Evolutionary conservation across 2,113 vertebrate species (phyloP).

Genomic region (Podarcis raffonei): DNA sequence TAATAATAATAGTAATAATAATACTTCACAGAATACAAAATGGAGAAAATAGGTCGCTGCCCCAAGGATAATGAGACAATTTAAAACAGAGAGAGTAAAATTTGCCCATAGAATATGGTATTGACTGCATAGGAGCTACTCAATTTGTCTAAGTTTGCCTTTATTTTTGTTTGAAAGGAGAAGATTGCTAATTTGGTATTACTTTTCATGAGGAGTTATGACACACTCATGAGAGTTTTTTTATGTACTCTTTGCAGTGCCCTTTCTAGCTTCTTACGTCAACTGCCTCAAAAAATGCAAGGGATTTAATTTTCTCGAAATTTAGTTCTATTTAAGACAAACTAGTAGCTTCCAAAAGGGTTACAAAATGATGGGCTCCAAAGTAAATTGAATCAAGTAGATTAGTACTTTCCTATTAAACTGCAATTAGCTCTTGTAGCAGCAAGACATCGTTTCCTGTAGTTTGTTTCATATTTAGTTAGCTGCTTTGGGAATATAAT

Average conservation of each 20-base stretch:
- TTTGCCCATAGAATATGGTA: background rate
- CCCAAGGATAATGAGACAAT: background rate
- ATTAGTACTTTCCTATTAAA: background rate
- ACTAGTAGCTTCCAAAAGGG: background rate
- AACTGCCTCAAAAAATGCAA: background rate
- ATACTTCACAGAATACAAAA: background rate
- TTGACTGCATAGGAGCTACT: background rate
- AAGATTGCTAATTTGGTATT: background rate
- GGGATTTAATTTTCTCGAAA: background rate
- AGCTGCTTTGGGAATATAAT: background rate
- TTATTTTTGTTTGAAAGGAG: background rate
- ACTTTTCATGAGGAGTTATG: background rate
- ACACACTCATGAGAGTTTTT: background rate
- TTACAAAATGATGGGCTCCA: background rate
- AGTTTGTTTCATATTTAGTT: background rate
- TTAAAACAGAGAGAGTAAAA: background rate
- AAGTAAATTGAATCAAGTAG: background rate
- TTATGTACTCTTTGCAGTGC: background rate
- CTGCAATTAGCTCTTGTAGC: background rate
- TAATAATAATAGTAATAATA: background rate
- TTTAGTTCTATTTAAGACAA: background rate
- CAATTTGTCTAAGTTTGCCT: background rate
- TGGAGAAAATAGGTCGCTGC: too few species aligned
- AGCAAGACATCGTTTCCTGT: background rate
- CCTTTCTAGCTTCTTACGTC: background rate